Percentiles rank a stretch among this genome's conserved stretches.
Evolutionary conservation across 2,797 vertebrate species (phyloP).

Genomic region (Spinus olivaceus): DNA sequence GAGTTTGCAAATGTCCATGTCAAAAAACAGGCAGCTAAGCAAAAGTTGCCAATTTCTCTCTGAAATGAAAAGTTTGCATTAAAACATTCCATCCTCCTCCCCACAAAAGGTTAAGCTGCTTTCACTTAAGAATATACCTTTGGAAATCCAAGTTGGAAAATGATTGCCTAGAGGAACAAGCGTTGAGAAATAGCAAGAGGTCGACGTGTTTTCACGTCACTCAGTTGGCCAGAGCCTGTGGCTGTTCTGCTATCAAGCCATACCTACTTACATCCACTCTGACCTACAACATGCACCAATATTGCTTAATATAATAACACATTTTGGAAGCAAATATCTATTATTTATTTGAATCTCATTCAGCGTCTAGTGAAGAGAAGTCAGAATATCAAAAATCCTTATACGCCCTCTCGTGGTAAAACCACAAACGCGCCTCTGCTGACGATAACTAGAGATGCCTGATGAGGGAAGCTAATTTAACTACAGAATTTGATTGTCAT

Average conservation of each 20-base stretch:
- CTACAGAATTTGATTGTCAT: background rate
- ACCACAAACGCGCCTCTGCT: background rate
- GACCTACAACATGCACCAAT: background rate
- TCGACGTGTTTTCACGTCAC: background rate
- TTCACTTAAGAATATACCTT: conserved; percentile 16
- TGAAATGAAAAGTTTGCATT: background rate
- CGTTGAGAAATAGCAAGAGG: background rate
- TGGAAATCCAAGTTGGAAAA: conserved; percentile 4
- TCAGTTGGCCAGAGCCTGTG: background rate
- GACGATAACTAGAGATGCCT: background rate
- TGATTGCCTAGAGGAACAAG: background rate
- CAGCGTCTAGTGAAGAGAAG: background rate
- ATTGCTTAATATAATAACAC: background rate
- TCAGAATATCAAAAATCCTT: conserved; percentile 34
- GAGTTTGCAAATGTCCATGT: background rate
- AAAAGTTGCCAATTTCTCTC: conserved; percentile 13
- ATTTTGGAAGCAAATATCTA: background rate
- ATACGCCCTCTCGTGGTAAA: conserved; percentile 69
- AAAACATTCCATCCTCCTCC: background rate
- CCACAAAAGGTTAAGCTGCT: background rate
- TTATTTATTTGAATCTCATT: background rate
- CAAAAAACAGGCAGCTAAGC: background rate
- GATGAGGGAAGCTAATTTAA: background rate
- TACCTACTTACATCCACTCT: background rate
- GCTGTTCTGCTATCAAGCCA: background rate